Base-by-base conservation (phyloP, 2,113 vertebrate genomes). In the Pseudorectes ferrugineus region DNA sequence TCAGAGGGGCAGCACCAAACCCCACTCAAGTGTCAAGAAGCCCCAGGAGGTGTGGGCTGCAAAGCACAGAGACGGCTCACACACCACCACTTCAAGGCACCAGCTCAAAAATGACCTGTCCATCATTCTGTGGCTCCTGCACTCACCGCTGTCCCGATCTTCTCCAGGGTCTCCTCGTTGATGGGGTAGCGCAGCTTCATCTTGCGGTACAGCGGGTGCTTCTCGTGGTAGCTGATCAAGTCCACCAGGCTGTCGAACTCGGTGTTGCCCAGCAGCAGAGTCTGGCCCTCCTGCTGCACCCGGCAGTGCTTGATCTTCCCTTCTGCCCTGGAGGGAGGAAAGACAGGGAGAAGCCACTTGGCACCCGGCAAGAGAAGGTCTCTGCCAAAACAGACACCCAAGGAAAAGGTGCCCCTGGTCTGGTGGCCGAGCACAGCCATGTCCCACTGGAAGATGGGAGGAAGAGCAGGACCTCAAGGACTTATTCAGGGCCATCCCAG, bases 271-370 rank as follows among this genome's bases (percentile, higher is more conserved):
- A 99, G 97, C 92, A 99, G 98, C 95, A 99, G 98, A 0, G 97
- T 98, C 97, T 99, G 99, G 66, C 99, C 99, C 91, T 99, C 99
- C 98, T 99, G 99, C 97, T 99, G 99, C 78, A 99, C 99, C 2
- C 99, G 98, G 91, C 99, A 99, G 94, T 99, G 99, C 91, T 99
- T 99, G 97, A 99, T 99, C 98, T 99, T 99, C 52, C 99, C 99
- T 96, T 99, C 99, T 1, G 99, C 99, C 96, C 99, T 99, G 96
- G n/a, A 35, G 74, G 7, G 58, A 45, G 59, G 12, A 46, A 51
- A 76, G 36, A 42, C 67, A 61, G 57, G 46, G 61, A 71, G 68
- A 36, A 33, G 58, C 11, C 33, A 14, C 71, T 86, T 46, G 55
- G 80, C 9, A 65, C 25, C 40, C 12, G 26, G 26, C 57, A 43